Conservation (phyloP, 1,140 invertebrate species). For the Paraescarpia echinospica region DNA sequence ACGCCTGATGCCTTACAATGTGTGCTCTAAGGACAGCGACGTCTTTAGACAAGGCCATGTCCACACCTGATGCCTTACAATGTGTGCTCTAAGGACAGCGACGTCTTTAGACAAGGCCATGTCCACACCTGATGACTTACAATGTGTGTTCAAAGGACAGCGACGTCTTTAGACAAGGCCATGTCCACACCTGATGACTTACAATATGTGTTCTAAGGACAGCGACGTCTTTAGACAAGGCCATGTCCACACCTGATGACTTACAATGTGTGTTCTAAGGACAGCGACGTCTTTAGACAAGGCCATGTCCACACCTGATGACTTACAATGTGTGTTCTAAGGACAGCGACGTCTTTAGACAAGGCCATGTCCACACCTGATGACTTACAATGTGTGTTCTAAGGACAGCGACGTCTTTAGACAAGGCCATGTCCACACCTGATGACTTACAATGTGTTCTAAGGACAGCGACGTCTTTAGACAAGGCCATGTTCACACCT, state of each 20-base stretch:
- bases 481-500: constrained; percentile 75
- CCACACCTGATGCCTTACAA: constrained; percentile 71
- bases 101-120: constrained; percentile 86
- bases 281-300: constrained; percentile 83
- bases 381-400: constrained; percentile 75
- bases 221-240: constrained; percentile 82
- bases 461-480: constrained; percentile 82
- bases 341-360: constrained; percentile 80
- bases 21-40: constrained; percentile 82
- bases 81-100: constrained; percentile 80
- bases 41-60: constrained; percentile 83
- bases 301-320: constrained; percentile 75
- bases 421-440: constrained; percentile 80
- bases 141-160: constrained; percentile 81
- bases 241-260: constrained; percentile 67
- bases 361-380: constrained; percentile 73
- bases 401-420: constrained; percentile 82
- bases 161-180: constrained; percentile 83
- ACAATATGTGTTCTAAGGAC: constrained; percentile 82
- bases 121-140: constrained; percentile 65
- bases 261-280: constrained; percentile 79
- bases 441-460: constrained; percentile 74
- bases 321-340: constrained; percentile 80
- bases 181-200: constrained; percentile 72
- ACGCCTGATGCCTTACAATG: constrained; percentile 63